Evolutionary conservation across 2,797 vertebrate species (phyloP).

Genomic region (Dipus sagitta): DNA sequence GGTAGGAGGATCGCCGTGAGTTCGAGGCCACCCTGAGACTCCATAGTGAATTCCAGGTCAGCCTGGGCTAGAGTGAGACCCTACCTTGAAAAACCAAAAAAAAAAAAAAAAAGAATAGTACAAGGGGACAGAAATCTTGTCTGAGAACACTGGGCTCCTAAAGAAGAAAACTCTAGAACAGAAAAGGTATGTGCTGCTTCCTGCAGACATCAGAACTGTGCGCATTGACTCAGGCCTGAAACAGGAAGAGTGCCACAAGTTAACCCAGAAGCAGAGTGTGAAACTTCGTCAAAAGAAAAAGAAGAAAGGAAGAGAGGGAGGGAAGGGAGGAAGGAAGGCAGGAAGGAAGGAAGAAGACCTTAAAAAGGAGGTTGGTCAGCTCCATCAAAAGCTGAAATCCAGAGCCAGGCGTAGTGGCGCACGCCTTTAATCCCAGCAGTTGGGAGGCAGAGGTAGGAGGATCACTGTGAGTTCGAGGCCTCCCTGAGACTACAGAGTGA

Average conservation of each 20-base stretch:
- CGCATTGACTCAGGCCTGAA: neutral
- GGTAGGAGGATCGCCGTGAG: too few relatives aligned
- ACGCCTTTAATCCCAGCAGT: too few relatives aligned
- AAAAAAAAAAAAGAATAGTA: neutral
- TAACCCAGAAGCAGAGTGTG: neutral
- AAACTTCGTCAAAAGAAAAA: neutral
- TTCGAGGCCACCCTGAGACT: too few relatives aligned
- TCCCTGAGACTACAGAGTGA: neutral
- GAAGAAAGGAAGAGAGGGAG: too few relatives aligned
- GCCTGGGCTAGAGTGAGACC: too few relatives aligned
- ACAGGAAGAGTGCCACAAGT: neutral
- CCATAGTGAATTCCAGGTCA: too few relatives aligned
- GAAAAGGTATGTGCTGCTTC: neutral
- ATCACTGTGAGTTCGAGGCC: too few relatives aligned
- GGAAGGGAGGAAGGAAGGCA: too few relatives aligned
- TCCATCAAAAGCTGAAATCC: neutral
- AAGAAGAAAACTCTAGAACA: neutral
- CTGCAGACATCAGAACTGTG: neutral
- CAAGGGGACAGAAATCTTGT: neutral
- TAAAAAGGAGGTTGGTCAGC: neutral
- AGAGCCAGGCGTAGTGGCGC: too few relatives aligned
- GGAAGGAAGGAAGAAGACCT: neutral
- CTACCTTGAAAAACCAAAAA: too few relatives aligned
- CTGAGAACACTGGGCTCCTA: neutral
- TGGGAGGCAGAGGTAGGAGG: too few relatives aligned